These are phyloP conservation scores for Eurytoma californica DNA, from an alignment of 2,888 invertebrate species.

Conservation along the genomic window DNA sequence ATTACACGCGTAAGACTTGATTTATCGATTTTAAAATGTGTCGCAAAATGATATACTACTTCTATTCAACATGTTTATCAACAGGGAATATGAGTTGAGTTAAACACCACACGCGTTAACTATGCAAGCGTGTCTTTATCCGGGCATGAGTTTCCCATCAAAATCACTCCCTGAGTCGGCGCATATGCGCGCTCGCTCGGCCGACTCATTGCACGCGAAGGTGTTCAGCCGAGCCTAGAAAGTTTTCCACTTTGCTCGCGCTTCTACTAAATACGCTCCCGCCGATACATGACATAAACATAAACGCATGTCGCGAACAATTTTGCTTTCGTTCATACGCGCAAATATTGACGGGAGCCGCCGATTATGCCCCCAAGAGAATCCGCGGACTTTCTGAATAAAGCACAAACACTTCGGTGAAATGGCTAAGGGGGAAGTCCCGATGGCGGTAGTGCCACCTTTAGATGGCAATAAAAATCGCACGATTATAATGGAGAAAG, in stretches of 20 bases:
- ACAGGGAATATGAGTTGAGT: too few species aligned
- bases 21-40: neutral
- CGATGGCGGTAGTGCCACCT: too few species aligned
- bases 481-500: constrained; percentile 9
- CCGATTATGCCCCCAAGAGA: too few species aligned
- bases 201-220: constrained; percentile 13
- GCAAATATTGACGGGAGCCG: too few species aligned
- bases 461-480: neutral
- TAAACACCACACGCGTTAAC: too few species aligned
- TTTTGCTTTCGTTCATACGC: constrained; percentile 33
- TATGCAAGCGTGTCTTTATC: neutral
- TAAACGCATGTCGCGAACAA: constrained; percentile 23
- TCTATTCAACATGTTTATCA: too few species aligned
- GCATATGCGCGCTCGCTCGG: neutral
- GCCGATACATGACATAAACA: constrained; percentile 26
- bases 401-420: too few species aligned
- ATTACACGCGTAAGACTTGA: constrained; percentile 6
- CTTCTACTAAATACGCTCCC: constrained; percentile 1
- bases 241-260: constrained; percentile 33
- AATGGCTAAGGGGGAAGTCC: too few species aligned
- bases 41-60: too few species aligned
- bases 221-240: constrained; percentile 10
- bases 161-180: neutral
- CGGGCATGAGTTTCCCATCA: too few species aligned
- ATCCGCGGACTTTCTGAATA: too few species aligned